Evolutionary conservation across 2,797 vertebrate genomes (phyloP).

Genomic region (Cynodonichthys magdalenae): DNA sequence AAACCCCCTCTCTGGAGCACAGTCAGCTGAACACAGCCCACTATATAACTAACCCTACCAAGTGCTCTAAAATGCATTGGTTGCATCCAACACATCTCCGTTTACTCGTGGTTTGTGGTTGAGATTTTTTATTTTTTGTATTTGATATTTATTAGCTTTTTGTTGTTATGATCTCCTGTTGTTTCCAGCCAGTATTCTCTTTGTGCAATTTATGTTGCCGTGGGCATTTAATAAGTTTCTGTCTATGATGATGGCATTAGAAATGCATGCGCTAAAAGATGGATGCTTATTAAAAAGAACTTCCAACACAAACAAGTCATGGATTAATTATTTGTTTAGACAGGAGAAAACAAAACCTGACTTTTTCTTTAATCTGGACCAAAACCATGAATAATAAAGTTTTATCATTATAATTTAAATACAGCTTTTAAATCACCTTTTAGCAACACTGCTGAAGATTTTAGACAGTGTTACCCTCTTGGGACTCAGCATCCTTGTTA

Average conservation of each 20-base stretch:
- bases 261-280: neutral
- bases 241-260: neutral
- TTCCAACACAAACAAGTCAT: neutral
- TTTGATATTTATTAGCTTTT: constrained; percentile 36
- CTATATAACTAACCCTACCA: constrained; percentile 26
- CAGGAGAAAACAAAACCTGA: neutral
- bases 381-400: constrained; percentile 4
- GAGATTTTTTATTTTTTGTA: constrained; percentile 28
- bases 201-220: neutral
- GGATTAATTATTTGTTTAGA: constrained; percentile 5
- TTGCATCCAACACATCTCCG: constrained; percentile 44
- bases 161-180: constrained; percentile 8
- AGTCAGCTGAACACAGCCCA: constrained; percentile 24
- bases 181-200: constrained; percentile 11
- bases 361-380: neutral
- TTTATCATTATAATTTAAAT: neutral
- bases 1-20: constrained; percentile 43
- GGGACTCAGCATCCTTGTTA: neutral
- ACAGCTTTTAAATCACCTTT: neutral
- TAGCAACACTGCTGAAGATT: neutral
- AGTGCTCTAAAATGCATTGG: constrained; percentile 38
- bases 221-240: constrained; percentile 15
- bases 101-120: constrained; percentile 17
- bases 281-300: neutral
- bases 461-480: neutral